Evolutionary conservation across 2,113 vertebrate genomes (phyloP).

Genomic region (Poeciliopsis occidentalis): DNA sequence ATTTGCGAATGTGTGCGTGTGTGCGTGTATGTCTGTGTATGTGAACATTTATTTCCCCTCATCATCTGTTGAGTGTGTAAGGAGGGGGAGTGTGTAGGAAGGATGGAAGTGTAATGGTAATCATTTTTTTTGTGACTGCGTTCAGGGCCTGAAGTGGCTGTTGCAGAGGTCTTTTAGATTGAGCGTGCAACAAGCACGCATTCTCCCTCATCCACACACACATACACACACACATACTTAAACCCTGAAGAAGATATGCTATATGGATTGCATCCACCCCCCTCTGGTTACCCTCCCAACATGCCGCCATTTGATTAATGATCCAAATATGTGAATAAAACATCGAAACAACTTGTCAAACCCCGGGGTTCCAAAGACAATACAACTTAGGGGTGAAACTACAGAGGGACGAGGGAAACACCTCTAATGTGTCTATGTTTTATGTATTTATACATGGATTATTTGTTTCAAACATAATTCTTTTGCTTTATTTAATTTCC

Average conservation of each 20-base stretch:
- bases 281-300: conserved; percentile 63
- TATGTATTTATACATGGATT: not conserved
- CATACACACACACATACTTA: conserved; percentile 50
- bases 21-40: conserved; percentile 49
- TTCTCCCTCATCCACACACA: not conserved
- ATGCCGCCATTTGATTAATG: conserved; percentile 80
- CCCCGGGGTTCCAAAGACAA: conserved; percentile 52
- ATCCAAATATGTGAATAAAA: conserved; percentile 81
- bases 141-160: conserved; percentile 78
- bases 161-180: conserved; percentile 78
- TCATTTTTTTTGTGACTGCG: conserved; percentile 76
- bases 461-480: not conserved
- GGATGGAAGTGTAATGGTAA: conserved; percentile 77
- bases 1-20: conserved; percentile 47
- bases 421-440: not conserved
- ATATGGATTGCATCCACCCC: conserved; percentile 76
- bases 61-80: conserved; percentile 74
- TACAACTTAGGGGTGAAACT: conserved; percentile 69
- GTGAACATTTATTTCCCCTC: conserved; percentile 77
- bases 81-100: conserved; percentile 56
- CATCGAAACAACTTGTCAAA: conserved; percentile 79
- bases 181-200: conserved; percentile 58
- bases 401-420: conserved; percentile 59
- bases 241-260: conserved; percentile 77
- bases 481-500: not conserved